Base-by-base conservation (phyloP, 2,888 invertebrate genomes). In the Crepidodera aurea region DNA sequence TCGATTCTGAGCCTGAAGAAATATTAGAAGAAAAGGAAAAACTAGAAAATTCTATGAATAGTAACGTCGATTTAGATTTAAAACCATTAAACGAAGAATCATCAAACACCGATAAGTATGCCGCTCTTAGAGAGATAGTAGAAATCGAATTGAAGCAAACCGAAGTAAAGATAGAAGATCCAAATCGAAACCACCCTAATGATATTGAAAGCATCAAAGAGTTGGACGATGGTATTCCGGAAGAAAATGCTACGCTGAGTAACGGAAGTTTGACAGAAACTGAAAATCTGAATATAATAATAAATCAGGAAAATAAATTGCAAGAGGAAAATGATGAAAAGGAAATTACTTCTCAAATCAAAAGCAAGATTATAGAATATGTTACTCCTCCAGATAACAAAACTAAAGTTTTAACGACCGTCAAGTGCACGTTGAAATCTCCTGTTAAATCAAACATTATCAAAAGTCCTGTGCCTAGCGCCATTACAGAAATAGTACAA, bases 41-140 rank as follows among this genome's bases (percentile, higher is more conserved):
- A 62, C 19, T 51, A 29, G 69, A 65, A 48, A 62, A 62, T 42
- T 25, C 58, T 10, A 50, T 51, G 39, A 65, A 68, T 15, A 67
- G 60, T 54, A 70, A 71, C 12, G 56, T 69, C 18, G 69, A 69
- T 39, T 65, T 71, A 37, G 70, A 73, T 18, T 64, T 67, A 15
- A 68, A 64, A 15, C 64, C 67, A 8, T 54, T 68, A 39, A 46
- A 61, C 42, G 51, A 64, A 40, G 62, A 60, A 29, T 54, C 60
- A 13, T 44, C 55, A 6, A 48, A 60, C 10, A 82, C 83, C n/a
- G 84, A 84, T 67, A 29, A 50, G 13, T 94, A 94, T 76, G 93
- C 93, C 0, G 93, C 93, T 0, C 79, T 94, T 51, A 83, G 93
- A 0, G 93, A 93, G 75, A 91, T 91, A 32, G 88, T 87, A 0